These are phyloP conservation scores for Oreochromis niloticus DNA, from an alignment of 2,113 vertebrate genomes.

Conservation along the genomic window DNA sequence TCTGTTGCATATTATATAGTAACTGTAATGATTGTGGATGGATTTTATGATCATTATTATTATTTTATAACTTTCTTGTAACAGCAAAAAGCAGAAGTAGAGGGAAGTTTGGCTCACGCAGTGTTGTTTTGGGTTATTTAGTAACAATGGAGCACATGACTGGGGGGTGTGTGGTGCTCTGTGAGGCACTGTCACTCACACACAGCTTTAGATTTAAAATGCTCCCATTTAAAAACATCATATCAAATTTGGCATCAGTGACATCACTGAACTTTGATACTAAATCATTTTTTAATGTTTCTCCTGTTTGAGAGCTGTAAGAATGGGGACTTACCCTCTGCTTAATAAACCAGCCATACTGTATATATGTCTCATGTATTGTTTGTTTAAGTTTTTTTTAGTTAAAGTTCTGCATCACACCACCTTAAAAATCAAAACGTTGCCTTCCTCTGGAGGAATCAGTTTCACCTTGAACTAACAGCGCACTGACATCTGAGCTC, in stretches of 20 bases:
- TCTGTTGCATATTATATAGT: background rate
- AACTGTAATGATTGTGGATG: background rate
- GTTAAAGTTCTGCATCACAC: background rate
- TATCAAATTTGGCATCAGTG: background rate
- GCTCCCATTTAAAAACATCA: background rate
- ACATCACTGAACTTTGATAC: background rate
- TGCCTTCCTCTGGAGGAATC: background rate
- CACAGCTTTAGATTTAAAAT: accelerated
- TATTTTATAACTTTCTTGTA: accelerated
- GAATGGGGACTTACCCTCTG: background rate
- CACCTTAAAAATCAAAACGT: background rate
- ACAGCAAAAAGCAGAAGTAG: background rate
- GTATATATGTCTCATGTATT: too few species aligned
- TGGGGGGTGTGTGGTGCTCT: too few species aligned
- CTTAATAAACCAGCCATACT: background rate
- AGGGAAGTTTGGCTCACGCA: background rate
- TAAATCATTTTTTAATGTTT: background rate
- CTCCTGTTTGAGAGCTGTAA: background rate
- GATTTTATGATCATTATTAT: background rate
- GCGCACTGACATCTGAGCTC: background rate
- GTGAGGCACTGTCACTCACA: too few species aligned
- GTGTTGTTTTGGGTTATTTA: background rate
- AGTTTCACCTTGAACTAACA: accelerated
- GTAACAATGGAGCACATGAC: too few species aligned
- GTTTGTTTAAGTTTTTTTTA: background rate